phyloP scores from a whole-genome alignment of 1,140 invertebrate genomes.

The Drosophila paulistorum region DNA sequence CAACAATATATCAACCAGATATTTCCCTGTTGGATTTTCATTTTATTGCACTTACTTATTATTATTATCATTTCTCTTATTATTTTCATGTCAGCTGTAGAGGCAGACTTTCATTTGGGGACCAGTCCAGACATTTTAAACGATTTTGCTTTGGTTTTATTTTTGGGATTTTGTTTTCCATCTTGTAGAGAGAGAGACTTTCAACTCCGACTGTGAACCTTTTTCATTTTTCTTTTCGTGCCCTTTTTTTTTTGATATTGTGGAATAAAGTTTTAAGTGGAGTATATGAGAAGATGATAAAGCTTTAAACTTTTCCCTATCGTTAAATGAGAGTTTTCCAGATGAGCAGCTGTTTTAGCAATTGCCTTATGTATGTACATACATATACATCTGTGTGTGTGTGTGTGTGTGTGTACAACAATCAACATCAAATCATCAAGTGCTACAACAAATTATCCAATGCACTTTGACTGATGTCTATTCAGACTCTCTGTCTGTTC shows the following conservation, averaged over 20 bases:
- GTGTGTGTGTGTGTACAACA: slow-evolving; percentile 36
- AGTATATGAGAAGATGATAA: slow-evolving; percentile 48
- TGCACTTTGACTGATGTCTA: slow-evolving; percentile 40
- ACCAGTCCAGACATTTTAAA: slow-evolving; percentile 50
- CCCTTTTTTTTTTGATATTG: slow-evolving; percentile 30
- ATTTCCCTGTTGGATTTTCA: slow-evolving; percentile 80
- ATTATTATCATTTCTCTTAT: slow-evolving; percentile 47
- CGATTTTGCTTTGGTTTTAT: slow-evolving; percentile 51
- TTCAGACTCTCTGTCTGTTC: slow-evolving; percentile 17
- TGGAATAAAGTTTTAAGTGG: not conserved
- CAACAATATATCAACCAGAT: slow-evolving; percentile 72
- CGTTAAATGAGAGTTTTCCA: slow-evolving; percentile 3
- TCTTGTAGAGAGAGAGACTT: slow-evolving; percentile 29
- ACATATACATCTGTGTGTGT: slow-evolving; percentile 34
- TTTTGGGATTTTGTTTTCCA: slow-evolving; percentile 7
- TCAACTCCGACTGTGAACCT: slow-evolving; percentile 71
- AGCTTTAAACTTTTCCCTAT: slow-evolving; percentile 51
- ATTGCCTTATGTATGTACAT: not conserved
- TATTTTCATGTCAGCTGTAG: slow-evolving; percentile 25
- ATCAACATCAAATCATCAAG: slow-evolving; percentile 19
- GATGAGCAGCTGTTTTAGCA: slow-evolving; percentile 37
- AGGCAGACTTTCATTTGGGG: slow-evolving; percentile 28
- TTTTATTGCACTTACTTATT: slow-evolving; percentile 81
- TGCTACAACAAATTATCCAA: slow-evolving; percentile 59
- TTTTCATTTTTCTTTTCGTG: slow-evolving; percentile 38